A percentile compares a stretch with the other conserved stretches of the same genome.
Conservation (phyloP, 2,888 invertebrate genomes). For the Campoletis raptor region DNA sequence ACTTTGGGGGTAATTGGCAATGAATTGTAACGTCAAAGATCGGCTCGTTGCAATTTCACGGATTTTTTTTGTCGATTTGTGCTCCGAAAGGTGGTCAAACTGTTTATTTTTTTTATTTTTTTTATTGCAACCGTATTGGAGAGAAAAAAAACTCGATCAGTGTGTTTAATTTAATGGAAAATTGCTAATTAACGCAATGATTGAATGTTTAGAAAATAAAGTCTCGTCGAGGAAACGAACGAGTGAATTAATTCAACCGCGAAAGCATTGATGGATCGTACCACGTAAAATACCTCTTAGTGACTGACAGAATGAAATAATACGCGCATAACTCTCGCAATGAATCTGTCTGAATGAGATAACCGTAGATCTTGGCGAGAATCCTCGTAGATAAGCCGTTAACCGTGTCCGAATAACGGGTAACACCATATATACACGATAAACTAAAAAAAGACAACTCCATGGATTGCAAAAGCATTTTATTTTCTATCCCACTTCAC, state of each 20-base stretch:
- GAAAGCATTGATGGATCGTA: not conserved
- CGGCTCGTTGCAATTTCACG: not conserved
- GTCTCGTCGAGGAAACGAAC: not conserved
- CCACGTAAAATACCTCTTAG: not conserved
- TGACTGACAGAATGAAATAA: slow-evolving; percentile 18
- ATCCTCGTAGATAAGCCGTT: slow-evolving; percentile 52
- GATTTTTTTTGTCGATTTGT: not conserved
- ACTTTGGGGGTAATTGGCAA: not conserved
- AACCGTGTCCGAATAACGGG: slow-evolving; percentile 61
- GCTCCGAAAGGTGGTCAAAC: not conserved
- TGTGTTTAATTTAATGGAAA: not conserved
- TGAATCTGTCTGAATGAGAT: slow-evolving; percentile 27
- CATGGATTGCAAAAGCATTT: slow-evolving; percentile 34
- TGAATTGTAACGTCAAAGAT: not conserved
- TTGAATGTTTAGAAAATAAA: not conserved
- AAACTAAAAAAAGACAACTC: slow-evolving; percentile 19
- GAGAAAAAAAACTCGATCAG: not conserved
- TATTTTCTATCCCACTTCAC: slow-evolving; percentile 39
- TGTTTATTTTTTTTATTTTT: not conserved
- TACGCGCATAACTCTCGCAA: slow-evolving; percentile 5
- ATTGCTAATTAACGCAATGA: not conserved
- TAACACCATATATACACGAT: not conserved
- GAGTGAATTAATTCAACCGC: slow-evolving; percentile 9
- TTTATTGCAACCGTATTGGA: too few relatives aligned
- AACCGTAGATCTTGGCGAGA: slow-evolving; percentile 54